Conservation (phyloP, 2,113 vertebrate species). For the Apodemus speciosus region DNA sequence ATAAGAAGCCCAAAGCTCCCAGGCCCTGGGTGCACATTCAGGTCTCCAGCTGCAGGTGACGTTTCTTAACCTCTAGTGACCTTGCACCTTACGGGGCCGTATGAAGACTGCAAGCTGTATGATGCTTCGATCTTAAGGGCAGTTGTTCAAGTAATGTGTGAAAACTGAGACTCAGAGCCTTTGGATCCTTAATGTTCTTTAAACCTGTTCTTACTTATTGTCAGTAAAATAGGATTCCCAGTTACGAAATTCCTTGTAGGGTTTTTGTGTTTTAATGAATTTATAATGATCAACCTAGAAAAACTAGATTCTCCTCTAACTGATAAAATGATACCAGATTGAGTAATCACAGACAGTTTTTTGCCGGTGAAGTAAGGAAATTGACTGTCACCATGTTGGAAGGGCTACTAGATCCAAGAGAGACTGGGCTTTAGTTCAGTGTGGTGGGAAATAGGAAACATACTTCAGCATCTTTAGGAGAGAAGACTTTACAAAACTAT, state of each 20-base stretch:
- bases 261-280: constrained; percentile 13
- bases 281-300: constrained; percentile 20
- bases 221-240: constrained; percentile 19
- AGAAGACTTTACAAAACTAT: not conserved
- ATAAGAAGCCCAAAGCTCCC: not conserved
- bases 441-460: not conserved
- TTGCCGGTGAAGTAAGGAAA: constrained; percentile 19
- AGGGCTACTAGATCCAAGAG: not conserved
- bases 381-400: not conserved
- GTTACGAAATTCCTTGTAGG: constrained; percentile 30
- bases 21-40: not conserved
- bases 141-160: constrained; percentile 11
- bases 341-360: constrained; percentile 1
- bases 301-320: constrained; percentile 2
- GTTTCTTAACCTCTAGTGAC: not conserved
- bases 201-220: constrained; percentile 57
- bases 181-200: constrained; percentile 44
- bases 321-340: not conserved
- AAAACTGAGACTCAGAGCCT: constrained; percentile 9
- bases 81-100: constrained; percentile 24
- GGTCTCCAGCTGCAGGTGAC: not conserved
- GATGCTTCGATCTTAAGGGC: constrained; percentile 11
- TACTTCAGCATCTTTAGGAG: not conserved
- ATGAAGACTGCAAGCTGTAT: constrained; percentile 22
- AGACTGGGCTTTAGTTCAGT: not conserved